Conservation (phyloP, 2,888 invertebrate genomes). For the Liopterus haemorrhoidalis region DNA sequence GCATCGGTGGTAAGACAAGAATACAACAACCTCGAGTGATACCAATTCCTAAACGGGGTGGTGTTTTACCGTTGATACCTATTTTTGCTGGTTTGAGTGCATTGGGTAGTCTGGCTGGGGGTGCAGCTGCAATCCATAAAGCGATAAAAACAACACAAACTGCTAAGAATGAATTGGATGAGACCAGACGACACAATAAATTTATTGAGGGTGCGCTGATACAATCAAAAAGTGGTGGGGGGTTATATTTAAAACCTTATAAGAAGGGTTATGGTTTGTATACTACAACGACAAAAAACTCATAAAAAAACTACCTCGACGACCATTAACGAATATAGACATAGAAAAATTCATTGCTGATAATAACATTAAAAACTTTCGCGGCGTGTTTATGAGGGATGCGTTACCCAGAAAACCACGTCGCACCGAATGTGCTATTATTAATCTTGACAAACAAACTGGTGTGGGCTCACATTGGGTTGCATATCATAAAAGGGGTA, state of each 20-base stretch:
- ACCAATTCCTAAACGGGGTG: no score
- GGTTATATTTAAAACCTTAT: no score
- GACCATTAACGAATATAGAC: constrained; percentile 4
- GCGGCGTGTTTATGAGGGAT: constrained; percentile 36
- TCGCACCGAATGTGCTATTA: constrained; percentile 33
- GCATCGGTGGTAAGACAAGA: no score
- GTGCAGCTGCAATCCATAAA: constrained; percentile 36
- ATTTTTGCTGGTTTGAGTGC: constrained; percentile 36
- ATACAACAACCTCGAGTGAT: no score
- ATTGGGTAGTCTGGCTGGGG: constrained; percentile 35
- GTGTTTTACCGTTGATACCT: no score
- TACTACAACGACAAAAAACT: no score
- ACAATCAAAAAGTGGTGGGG: no score
- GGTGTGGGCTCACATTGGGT: constrained; percentile 40
- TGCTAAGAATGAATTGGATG: constrained; percentile 33
- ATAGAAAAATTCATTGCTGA: background rate
- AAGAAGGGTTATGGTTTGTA: no score
- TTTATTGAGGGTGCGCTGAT: no score
- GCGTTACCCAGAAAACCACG: constrained; percentile 24
- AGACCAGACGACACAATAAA: no score
- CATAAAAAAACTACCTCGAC: constrained; percentile 2
- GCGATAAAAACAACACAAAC: constrained; percentile 34
- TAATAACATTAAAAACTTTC: constrained; percentile 27
- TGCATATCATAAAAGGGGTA: constrained; percentile 37
- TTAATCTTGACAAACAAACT: constrained; percentile 36